Percentiles rank a stretch among this genome's conserved stretches.
These are phyloP conservation scores for Teleiodes luculella DNA, from an alignment of 2,888 invertebrate species.

Conservation along the genomic window DNA sequence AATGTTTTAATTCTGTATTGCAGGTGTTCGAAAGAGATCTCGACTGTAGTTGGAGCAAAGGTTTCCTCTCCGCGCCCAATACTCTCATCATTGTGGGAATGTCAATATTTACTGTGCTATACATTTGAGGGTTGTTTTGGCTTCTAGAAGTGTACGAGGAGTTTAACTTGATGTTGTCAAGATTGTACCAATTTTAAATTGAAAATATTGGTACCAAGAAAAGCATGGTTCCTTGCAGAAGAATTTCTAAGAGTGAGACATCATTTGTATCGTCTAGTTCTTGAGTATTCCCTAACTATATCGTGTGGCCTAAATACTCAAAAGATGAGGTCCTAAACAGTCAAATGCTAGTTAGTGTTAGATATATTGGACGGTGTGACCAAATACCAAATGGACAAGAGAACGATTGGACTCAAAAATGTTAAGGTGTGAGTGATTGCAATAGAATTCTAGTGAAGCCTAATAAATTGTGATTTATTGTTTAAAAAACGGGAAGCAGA, in stretches of 20 bases:
- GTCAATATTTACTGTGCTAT: slow-evolving; percentile 53
- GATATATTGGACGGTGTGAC: slow-evolving; percentile 32
- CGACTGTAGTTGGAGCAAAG: slow-evolving; percentile 90
- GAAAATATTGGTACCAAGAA: slow-evolving; percentile 7
- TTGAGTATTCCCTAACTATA: slow-evolving; percentile 22
- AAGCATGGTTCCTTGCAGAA: neutral
- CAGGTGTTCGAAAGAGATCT: slow-evolving; percentile 86
- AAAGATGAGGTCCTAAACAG: slow-evolving; percentile 44
- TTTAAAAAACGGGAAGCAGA: slow-evolving; percentile 45
- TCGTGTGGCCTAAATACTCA: slow-evolving; percentile 51
- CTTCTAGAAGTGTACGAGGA: slow-evolving; percentile 71
- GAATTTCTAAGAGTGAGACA: slow-evolving; percentile 36
- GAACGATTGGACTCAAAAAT: slow-evolving; percentile 17
- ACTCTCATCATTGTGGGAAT: slow-evolving; percentile 54
- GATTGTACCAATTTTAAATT: slow-evolving; percentile 50
- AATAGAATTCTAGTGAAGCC: slow-evolving; percentile 49
- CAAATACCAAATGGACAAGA: slow-evolving; percentile 16
- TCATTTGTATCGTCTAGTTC: slow-evolving; percentile 9
- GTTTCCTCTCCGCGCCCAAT: slow-evolving; percentile 57
- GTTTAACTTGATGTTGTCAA: slow-evolving; percentile 63
- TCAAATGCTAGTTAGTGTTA: slow-evolving; percentile 50
- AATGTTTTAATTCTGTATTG: slow-evolving; percentile 23
- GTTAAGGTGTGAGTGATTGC: slow-evolving; percentile 26
- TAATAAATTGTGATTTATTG: slow-evolving; percentile 63
- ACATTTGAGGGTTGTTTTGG: slow-evolving; percentile 73